Evolutionary conservation across 2,797 vertebrate species (phyloP), one percentile per base, ranked within the genome.

Genomic region (Spizella passerina): DNA sequence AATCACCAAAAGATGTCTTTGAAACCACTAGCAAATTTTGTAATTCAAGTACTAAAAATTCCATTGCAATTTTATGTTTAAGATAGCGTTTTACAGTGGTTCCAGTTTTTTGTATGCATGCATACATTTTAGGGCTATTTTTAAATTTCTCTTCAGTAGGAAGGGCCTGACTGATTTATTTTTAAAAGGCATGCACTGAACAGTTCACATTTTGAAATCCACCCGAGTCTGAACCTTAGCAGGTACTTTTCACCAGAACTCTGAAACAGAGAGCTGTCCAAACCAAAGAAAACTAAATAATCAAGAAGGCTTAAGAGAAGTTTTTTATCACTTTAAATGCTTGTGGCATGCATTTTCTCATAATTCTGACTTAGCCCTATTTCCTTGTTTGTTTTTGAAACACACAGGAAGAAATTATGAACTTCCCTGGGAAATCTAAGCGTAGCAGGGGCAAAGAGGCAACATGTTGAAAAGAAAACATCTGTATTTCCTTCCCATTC

Each of bases 361-460:
- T 19, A 86, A 60, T 72, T 84, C 82, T 73, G 34, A 80, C 72
- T 65, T 88, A 68, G 80, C 38, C 53, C 44, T 49, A 59, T 32
- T 85, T 78, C 26, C 34, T 76, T 79, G 41, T 57, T 76, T 65
- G 29, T 41, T 93, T 90, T 24, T 78, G n/a, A 88, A 86, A 81
- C 57, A 94, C 96, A 92, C 52, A 78, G 72, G 92, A 94, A 84
- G 64, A 80, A 96, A 96, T 85, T 26, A 84, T 49, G 68, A 64
- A 93, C 73, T 80, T 85, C 86, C 65, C 76, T 2, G 26, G 78
- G 52, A 86, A 90, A 86, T 2, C 1, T 2, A 92, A 92, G 70
- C 11, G 4, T 60, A 92, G 87, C 79, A 50, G 30, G n/a, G 32
- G 63, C 75, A 79, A n/a, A 53, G 44, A 90, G 84, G 84, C 44